Conservation (phyloP, 2,113 vertebrate species). For the Cochlearius cochlearius region DNA sequence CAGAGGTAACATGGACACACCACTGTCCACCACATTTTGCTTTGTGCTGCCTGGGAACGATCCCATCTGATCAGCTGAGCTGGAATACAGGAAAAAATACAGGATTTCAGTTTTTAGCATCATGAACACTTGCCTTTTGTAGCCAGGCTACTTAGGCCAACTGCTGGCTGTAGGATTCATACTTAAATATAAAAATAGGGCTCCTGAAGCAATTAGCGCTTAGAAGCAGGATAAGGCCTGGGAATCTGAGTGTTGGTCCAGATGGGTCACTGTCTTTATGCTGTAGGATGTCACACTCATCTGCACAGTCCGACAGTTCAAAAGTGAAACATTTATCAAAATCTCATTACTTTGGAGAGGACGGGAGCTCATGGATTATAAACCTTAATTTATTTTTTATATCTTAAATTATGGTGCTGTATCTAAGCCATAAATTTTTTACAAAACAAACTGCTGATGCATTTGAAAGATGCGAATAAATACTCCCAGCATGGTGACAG, state of each 20-base stretch:
- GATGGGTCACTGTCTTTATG: background rate
- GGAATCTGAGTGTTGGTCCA: background rate
- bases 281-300: background rate
- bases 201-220: background rate
- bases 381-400: constrained; percentile 34
- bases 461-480: background rate
- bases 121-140: background rate
- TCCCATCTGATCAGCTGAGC: background rate
- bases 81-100: background rate
- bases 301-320: background rate
- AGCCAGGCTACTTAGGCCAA: background rate
- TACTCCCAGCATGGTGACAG: background rate
- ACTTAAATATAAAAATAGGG: background rate
- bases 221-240: background rate
- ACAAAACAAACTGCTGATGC: constrained; percentile 11
- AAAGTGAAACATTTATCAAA: constrained; percentile 34
- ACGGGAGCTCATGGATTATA: constrained; percentile 38
- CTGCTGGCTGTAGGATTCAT: background rate
- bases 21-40: background rate
- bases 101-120: background rate
- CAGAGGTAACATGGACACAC: background rate
- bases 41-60: background rate
- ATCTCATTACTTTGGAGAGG: constrained; percentile 37
- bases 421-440: constrained; percentile 20
- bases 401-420: background rate